These are phyloP conservation scores for Heteromormyrus szaboi DNA, from an alignment of 2,797 vertebrate species.

Conservation along the genomic window DNA sequence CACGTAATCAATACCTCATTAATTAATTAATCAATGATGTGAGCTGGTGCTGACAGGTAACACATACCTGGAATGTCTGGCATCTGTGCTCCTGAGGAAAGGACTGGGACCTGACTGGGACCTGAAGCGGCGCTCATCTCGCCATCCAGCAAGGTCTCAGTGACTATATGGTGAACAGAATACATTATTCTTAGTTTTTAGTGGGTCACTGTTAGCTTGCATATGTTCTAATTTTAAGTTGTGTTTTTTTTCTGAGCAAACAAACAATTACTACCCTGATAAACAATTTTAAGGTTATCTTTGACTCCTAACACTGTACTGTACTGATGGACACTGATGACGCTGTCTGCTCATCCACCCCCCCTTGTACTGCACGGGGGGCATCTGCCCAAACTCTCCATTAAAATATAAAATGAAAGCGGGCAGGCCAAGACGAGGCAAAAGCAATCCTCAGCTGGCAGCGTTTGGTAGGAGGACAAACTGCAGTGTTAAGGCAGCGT, in stretches of 20 bases:
- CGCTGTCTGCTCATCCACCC: background rate
- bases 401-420: background rate
- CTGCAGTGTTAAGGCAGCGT: background rate
- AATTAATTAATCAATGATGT: background rate
- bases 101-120: background rate
- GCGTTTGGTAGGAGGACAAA: background rate
- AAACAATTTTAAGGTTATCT: background rate
- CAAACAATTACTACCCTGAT: background rate
- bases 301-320: background rate
- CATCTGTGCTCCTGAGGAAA: background rate
- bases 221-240: background rate
- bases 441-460: background rate
- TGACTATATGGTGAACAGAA: background rate
- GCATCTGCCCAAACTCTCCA: background rate
- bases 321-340: background rate
- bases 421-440: background rate
- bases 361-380: too few relatives aligned
- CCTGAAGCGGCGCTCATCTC: background rate
- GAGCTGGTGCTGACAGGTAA: background rate
- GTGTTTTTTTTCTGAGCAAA: background rate
- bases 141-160: background rate
- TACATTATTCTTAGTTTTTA: background rate
- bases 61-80: background rate
- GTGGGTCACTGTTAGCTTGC: background rate
- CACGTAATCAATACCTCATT: background rate